Base-by-base conservation (phyloP, 2,113 vertebrate species). In the Cottus gobio region DNA sequence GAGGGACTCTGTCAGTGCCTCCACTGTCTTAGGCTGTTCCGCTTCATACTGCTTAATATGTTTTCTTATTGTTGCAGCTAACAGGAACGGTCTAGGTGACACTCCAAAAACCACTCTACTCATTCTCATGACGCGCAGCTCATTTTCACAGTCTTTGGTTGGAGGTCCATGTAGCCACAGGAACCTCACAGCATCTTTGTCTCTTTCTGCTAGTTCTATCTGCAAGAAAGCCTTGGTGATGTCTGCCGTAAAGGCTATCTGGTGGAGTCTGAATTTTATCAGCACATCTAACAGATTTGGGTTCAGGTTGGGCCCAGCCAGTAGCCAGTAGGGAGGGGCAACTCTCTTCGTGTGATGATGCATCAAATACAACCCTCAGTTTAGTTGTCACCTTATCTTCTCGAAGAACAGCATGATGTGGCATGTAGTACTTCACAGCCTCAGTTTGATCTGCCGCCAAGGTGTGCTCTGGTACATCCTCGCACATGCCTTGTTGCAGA, bases 21-120 rank as follows among this genome's bases (percentile, higher is more conserved):
- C 4, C 11, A 77, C 64, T 48, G 24, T 9, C 20, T 4, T 48
- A 0, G 39, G 64, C 1, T 68, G 36, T n/a, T 24, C 62, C 1
- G 11, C 2, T 15, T 64, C 31, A 42, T 64, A 39, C 12, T 42
- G 30, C 20, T 61, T 37, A n/a, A n/a, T n/a, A 4, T 68, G 71
- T 20, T 62, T 37, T 61, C 42, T 75, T 30, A 69, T 69, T 0
- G 71, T 75, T 4, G 71, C 63, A 60, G 79, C 64, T 20, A 74
- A 15, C 8, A 71, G 46, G 28, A 64, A 79, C n/a, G n/a, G n/a
- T n/a, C n/a, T n/a, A n/a, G n/a, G n/a, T n/a, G n/a, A n/a, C n/a
- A n/a, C n/a, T n/a, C 5, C 76, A 52, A 78, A 78, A 2, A 63
- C 44, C 7, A 78, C 76, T 54, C 76, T 34, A 34, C 6, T 34